Percentiles rank a stretch among this genome's conserved stretches.
Evolutionary conservation across 2,888 invertebrate species (phyloP).

Genomic region (Cryptophagus acutangulus): DNA sequence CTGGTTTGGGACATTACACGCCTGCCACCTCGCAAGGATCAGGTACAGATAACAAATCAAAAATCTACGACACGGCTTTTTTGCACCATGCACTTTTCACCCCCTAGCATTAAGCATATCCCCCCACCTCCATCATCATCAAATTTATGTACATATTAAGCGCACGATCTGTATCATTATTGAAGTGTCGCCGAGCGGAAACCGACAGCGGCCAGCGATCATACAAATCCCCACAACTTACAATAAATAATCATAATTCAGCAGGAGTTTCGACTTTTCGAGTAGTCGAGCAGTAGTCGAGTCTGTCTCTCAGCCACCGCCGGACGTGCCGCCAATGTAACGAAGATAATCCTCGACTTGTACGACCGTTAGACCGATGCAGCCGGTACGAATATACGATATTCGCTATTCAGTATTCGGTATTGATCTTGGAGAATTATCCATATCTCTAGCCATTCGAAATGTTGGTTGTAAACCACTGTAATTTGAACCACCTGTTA

Average conservation of each 20-base stretch:
- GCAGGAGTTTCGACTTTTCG: no score
- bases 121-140: not conserved
- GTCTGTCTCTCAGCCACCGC: no score
- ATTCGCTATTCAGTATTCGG: conserved; percentile 14
- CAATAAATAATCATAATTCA: no score
- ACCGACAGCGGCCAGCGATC: no score
- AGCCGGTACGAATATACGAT: not conserved
- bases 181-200: no score
- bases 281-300: no score
- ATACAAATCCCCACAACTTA: no score
- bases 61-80: conserved; percentile 10
- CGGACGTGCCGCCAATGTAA: no score
- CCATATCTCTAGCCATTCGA: conserved; percentile 35
- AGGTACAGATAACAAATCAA: conserved; percentile 35
- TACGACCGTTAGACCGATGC: no score
- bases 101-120: conserved; percentile 9
- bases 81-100: conserved; percentile 23
- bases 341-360: no score
- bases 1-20: conserved; percentile 48
- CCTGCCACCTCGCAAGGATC: conserved; percentile 49
- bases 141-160: not conserved
- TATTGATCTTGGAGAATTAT: conserved; percentile 33
- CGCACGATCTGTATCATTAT: not conserved
- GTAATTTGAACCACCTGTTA: conserved; percentile 47
- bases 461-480: conserved; percentile 43